Conservation (phyloP, 2,113 vertebrate genomes). For the Pantherophis guttatus region DNA sequence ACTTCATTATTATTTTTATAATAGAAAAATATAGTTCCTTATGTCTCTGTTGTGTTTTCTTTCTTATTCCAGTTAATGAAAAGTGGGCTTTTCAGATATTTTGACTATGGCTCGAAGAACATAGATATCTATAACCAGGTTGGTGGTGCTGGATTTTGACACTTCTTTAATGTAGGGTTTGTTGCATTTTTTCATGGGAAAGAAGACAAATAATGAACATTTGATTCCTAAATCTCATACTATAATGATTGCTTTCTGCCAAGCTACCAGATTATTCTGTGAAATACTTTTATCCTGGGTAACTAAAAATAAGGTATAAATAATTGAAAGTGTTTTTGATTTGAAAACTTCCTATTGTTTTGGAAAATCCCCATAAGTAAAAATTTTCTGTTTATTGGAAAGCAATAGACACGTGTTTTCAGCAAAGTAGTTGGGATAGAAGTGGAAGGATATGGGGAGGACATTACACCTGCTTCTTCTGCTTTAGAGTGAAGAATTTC, state of each 20-base stretch:
- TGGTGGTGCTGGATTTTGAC: neutral
- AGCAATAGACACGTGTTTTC: neutral
- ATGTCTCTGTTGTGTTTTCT: neutral
- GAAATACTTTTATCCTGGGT: neutral
- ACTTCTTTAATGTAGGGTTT: neutral
- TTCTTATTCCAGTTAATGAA: neutral
- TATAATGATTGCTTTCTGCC: neutral
- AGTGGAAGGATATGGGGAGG: neutral
- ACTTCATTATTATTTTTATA: neutral
- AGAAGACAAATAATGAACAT: neutral
- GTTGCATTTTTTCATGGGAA: no score
- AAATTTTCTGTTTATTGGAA: neutral
- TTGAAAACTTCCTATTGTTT: neutral
- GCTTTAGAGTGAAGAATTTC: no score
- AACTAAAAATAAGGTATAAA: neutral
- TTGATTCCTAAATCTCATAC: neutral
- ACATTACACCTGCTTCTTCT: neutral
- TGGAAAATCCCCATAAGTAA: neutral
- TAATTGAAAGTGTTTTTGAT: neutral
- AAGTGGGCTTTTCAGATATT: neutral
- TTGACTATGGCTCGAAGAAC: neutral
- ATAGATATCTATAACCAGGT: constrained; percentile 2
- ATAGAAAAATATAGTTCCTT: neutral
- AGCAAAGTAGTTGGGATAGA: neutral
- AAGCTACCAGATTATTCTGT: neutral